Percentiles rank a stretch among this genome's conserved stretches.
phyloP scores from a whole-genome alignment of 1,140 invertebrate species.

The Spodoptera litura region DNA sequence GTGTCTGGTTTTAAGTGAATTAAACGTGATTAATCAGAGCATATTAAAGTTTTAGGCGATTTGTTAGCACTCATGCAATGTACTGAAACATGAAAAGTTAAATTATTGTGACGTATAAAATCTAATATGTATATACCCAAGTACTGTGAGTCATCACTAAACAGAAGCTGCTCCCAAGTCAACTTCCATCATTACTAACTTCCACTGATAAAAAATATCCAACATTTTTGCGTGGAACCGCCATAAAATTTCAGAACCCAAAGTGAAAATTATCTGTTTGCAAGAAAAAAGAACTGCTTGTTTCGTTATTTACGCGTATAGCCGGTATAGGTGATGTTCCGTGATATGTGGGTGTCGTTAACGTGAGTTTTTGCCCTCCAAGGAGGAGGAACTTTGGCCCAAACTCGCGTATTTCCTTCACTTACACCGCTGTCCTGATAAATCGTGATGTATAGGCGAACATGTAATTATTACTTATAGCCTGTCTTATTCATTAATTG shows the following conservation, averaged over 20 bases:
- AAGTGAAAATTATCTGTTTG: conserved; percentile 42
- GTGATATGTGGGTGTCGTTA: conserved; percentile 38
- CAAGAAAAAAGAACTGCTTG: conserved; percentile 30
- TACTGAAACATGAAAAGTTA: no score
- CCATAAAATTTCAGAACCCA: conserved; percentile 1
- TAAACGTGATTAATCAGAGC: no score
- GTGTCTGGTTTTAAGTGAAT: no score
- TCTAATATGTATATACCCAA: no score
- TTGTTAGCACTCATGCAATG: no score
- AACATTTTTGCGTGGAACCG: background rate
- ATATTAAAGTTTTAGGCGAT: no score
- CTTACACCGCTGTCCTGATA: conserved; percentile 33
- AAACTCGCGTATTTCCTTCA: conserved; percentile 43
- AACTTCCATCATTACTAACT: no score
- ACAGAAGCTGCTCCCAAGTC: no score
- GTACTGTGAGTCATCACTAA: no score
- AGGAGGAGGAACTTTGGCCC: conserved; percentile 18
- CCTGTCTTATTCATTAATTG: conserved; percentile 41
- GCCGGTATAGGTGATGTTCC: conserved; percentile 14
- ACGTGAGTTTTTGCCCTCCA: conserved; percentile 38
- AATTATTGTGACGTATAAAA: no score
- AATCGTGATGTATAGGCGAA: conserved; percentile 41
- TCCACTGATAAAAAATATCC: background rate
- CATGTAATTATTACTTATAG: conserved; percentile 46
- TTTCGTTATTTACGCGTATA: conserved; percentile 19